Conservation (phyloP, 2,113 vertebrate species). For the Hippocampus zosterae region DNA sequence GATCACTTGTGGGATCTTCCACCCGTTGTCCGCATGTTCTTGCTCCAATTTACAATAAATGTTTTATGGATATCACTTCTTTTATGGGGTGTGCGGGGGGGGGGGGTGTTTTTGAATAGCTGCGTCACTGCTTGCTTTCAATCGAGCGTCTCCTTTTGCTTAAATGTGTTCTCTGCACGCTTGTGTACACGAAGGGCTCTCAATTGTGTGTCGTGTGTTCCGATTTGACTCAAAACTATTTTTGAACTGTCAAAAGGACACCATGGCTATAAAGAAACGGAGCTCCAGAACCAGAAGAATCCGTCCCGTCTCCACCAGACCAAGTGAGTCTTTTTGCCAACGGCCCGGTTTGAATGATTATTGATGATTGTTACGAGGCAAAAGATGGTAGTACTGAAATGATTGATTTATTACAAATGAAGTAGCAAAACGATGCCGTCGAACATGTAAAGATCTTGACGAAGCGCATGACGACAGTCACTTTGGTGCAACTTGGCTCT, state of each 20-base stretch:
- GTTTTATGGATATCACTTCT: too few relatives aligned
- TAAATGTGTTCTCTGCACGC: not conserved
- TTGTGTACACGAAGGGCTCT: too few relatives aligned
- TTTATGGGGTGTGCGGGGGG: too few relatives aligned
- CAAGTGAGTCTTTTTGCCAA: constrained; percentile 72
- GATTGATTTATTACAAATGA: not conserved
- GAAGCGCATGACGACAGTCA: not conserved
- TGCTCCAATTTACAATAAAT: too few relatives aligned
- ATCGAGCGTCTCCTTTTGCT: not conserved
- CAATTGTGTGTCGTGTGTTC: too few relatives aligned
- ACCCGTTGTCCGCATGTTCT: too few relatives aligned
- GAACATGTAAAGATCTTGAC: not conserved
- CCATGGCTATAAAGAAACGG: constrained; percentile 86
- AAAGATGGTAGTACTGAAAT: not conserved
- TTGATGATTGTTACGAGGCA: not conserved
- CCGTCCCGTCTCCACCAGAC: constrained; percentile 83
- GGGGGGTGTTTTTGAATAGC: too few relatives aligned
- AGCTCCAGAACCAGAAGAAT: constrained; percentile 82
- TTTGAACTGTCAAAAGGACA: constrained; percentile 71
- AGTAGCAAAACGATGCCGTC: too few relatives aligned
- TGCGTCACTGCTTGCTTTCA: not conserved
- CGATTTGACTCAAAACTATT: too few relatives aligned
- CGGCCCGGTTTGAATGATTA: not conserved
- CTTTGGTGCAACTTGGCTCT: constrained; percentile 10
- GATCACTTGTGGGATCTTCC: not conserved